A percentile compares a stretch with the other conserved stretches of the same genome.
Evolutionary conservation across 2,888 invertebrate genomes (phyloP).

Genomic region (Polydrusus pterygomalis): DNA sequence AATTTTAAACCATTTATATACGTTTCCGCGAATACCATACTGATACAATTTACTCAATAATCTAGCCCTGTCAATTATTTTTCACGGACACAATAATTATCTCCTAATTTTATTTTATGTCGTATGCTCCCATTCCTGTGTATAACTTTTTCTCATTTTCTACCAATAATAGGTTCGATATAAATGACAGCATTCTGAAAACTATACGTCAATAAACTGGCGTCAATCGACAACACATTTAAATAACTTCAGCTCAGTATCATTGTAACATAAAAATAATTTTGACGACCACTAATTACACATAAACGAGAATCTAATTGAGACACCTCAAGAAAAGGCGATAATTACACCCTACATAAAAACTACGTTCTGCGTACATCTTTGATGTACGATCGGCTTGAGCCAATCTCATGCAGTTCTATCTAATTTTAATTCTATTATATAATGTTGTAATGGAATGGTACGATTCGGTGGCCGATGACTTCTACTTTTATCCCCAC

Average conservation of each 20-base stretch:
- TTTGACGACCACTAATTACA: conserved; percentile 43
- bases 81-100: background rate
- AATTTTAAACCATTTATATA: too few relatives aligned
- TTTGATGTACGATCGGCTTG: too few relatives aligned
- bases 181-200: too few relatives aligned
- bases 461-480: too few relatives aligned
- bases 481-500: too few relatives aligned
- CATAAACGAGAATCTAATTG: conserved; percentile 48
- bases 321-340: conserved; percentile 50
- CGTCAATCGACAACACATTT: conserved; percentile 26
- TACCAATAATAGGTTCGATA: background rate
- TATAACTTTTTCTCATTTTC: background rate
- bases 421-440: too few relatives aligned
- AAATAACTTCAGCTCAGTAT: conserved; percentile 23
- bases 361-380: conserved; percentile 14
- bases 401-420: too few relatives aligned
- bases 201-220: background rate
- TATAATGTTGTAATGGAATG: too few relatives aligned
- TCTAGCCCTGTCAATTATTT: too few relatives aligned
- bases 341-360: conserved; percentile 48
- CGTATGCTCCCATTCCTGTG: background rate
- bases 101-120: background rate
- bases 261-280: conserved; percentile 41
- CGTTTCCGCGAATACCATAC: too few relatives aligned
- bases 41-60: too few relatives aligned